phyloP scores from a whole-genome alignment of 1,140 invertebrate species.

The Hydropsyche tenuis region DNA sequence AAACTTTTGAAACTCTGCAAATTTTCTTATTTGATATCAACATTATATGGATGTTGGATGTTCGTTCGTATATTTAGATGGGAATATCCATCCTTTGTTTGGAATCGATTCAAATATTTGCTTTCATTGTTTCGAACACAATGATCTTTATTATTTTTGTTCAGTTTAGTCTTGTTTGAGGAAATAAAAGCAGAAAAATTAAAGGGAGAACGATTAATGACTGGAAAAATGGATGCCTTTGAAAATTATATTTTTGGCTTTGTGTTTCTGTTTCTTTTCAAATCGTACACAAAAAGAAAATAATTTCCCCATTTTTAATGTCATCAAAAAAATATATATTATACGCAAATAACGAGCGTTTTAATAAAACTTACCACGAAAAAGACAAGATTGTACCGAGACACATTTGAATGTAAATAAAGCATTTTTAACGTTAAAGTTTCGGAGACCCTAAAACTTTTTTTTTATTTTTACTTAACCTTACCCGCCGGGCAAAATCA shows the following conservation, averaged over 20 bases:
- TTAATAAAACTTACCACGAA: background rate
- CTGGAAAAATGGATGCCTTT: background rate
- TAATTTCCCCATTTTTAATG: background rate
- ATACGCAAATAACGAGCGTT: background rate
- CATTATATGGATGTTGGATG: background rate
- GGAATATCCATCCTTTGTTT: background rate
- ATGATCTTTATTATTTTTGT: background rate
- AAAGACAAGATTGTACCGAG: no score
- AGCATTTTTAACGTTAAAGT: no score
- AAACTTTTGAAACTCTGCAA: no score
- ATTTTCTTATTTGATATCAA: no score
- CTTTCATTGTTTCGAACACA: background rate
- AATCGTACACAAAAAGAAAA: slow-evolving; percentile 1
- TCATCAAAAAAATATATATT: background rate
- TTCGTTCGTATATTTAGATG: background rate
- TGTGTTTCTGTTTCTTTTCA: background rate
- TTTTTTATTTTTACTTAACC: no score
- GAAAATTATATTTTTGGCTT: background rate
- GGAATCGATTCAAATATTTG: background rate
- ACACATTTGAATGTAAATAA: no score
- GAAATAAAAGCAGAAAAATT: background rate
- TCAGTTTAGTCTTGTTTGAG: no score
- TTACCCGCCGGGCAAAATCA: no score
- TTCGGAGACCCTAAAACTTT: no score
- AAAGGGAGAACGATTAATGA: background rate